phyloP scores from a whole-genome alignment of 2,113 vertebrate species.

The Thamnaconus septentrionalis region DNA sequence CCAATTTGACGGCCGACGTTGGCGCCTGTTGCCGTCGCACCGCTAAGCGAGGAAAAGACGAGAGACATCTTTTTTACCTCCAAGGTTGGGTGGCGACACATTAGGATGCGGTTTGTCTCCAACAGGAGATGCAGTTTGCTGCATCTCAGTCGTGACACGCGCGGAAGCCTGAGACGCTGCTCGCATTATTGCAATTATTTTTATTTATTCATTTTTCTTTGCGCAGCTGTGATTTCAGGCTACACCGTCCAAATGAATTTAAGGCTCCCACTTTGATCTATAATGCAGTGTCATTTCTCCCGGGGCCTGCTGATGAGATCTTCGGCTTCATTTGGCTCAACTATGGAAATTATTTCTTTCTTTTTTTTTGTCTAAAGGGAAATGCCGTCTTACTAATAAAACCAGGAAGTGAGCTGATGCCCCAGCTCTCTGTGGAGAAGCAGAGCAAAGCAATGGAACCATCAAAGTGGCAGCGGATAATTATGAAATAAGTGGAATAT shows the following conservation, averaged over 20 bases:
- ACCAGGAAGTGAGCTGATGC: constrained; percentile 34
- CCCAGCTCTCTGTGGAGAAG: constrained; percentile 11
- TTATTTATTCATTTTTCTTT: no score
- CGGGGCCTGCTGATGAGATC: neutral
- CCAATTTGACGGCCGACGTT: no score
- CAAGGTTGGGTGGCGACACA: no score
- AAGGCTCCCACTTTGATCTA: constrained; percentile 42
- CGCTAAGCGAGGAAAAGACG: no score
- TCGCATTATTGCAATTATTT: no score
- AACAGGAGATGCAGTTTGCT: no score
- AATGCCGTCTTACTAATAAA: constrained; percentile 41
- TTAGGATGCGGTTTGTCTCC: no score
- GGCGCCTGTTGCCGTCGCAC: no score
- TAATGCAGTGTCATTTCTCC: constrained; percentile 40
- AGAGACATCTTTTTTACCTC: no score
- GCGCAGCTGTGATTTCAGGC: constrained; percentile 16
- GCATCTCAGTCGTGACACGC: no score
- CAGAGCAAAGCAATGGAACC: constrained; percentile 27
- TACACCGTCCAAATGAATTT: constrained; percentile 3
- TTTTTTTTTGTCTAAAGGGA: constrained; percentile 23
- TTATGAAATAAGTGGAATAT: constrained; percentile 13
- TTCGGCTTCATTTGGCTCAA: constrained; percentile 42
- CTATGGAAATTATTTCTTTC: constrained; percentile 21
- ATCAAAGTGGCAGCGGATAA: constrained; percentile 18
- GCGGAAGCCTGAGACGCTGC: no score